These are phyloP conservation scores for Morus bassanus DNA, from an alignment of 2,797 vertebrate genomes.

Conservation along the genomic window DNA sequence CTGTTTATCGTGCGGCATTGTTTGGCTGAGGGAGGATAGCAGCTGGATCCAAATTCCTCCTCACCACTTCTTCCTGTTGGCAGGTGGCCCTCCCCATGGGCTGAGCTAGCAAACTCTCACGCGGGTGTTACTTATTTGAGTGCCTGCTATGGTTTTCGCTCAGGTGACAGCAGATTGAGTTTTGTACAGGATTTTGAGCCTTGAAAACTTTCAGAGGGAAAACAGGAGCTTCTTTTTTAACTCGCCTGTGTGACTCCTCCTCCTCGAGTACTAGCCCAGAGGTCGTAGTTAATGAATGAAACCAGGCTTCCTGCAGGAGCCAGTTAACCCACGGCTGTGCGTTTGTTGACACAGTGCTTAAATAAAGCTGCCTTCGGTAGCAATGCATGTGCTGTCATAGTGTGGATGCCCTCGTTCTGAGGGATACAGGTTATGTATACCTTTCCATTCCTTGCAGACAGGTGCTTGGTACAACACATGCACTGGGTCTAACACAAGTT, in stretches of 20 bases:
- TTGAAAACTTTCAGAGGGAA: background rate
- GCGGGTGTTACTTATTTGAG: background rate
- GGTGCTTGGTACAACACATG: background rate
- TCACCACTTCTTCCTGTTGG: conserved; percentile 50
- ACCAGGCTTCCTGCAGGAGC: background rate
- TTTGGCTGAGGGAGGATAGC: conserved; percentile 36
- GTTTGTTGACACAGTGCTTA: background rate
- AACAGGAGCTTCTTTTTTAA: background rate
- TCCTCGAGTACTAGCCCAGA: background rate
- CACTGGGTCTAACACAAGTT: background rate
- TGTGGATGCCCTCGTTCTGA: background rate
- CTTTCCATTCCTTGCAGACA: background rate
- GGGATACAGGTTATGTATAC: background rate
- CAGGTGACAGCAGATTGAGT: background rate
- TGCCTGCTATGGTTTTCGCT: background rate
- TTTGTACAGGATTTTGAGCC: background rate
- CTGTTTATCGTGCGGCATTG: background rate
- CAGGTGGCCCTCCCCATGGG: conserved; percentile 24
- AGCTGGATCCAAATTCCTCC: conserved; percentile 47
- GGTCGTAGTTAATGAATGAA: conserved; percentile 50
- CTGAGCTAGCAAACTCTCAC: background rate
- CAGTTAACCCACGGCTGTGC: background rate
- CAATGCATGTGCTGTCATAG: background rate
- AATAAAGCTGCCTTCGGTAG: background rate
- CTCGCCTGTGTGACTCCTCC: background rate